A percentile compares a stretch with the other conserved stretches of the same genome.
phyloP scores from a whole-genome alignment of 92 coral and sea anemone species.

The Desmophyllum pertusum region DNA sequence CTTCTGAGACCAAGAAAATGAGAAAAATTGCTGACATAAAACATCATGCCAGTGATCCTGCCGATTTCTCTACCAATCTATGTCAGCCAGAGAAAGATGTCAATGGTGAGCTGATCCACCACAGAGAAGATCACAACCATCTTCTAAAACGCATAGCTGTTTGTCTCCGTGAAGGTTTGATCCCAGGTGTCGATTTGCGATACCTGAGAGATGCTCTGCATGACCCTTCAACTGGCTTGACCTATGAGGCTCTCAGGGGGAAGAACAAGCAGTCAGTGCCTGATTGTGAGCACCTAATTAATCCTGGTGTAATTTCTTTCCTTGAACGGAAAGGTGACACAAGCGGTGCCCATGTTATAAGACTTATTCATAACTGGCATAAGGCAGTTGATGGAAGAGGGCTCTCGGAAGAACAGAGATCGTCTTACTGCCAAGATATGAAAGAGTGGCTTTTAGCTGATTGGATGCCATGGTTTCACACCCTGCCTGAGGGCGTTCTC shows the following conservation, averaged over 20 bases:
- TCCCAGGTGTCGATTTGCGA: too few species aligned
- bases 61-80: slow-evolving; percentile 51
- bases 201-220: too few species aligned
- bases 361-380: slow-evolving; percentile 73
- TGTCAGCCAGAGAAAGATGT: slow-evolving; percentile 70
- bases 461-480: slow-evolving; percentile 70
- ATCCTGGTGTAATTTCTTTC: too few species aligned
- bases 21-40: slow-evolving; percentile 32
- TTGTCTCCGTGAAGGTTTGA: too few species aligned
- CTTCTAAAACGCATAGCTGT: too few species aligned
- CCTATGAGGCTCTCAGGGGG: too few species aligned
- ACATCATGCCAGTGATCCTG: slow-evolving; percentile 45
- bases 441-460: slow-evolving; percentile 71
- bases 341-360: slow-evolving; percentile 51
- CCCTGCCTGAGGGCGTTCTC: too few species aligned
- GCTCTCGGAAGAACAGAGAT: slow-evolving; percentile 43
- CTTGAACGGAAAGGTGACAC: too few species aligned
- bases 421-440: slow-evolving; percentile 44
- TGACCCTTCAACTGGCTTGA: too few species aligned
- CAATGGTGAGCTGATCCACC: slow-evolving; percentile 46
- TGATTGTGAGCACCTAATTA: too few species aligned
- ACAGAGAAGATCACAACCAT: slow-evolving; percentile 76
- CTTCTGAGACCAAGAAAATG: too few species aligned
- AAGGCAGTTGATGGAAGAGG: slow-evolving; percentile 87
- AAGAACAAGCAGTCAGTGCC: too few species aligned